These are phyloP conservation scores for Cricetomys ansorgei DNA, from an alignment of 2,113 vertebrate genomes.

Conservation along the genomic window DNA sequence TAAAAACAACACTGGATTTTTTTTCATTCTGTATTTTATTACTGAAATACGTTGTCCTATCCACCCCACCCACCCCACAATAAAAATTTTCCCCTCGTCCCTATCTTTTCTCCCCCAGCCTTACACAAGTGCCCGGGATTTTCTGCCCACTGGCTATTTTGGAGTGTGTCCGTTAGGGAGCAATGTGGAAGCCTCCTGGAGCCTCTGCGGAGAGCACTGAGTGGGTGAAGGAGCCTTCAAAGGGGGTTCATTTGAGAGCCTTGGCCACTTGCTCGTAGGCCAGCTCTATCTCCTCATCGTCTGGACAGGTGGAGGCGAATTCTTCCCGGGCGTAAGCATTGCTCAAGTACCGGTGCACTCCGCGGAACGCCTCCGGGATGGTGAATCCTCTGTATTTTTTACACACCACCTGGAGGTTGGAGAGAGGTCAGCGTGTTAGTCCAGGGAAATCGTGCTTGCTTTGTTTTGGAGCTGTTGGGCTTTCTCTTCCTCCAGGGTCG, in stretches of 20 bases:
- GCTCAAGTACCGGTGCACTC: constrained; percentile 93
- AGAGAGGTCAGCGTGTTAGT: background rate
- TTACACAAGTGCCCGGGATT: constrained; percentile 5
- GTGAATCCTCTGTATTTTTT: constrained; percentile 91
- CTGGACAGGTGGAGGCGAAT: constrained; percentile 93
- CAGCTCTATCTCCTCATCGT: constrained; percentile 91
- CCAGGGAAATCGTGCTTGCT: background rate
- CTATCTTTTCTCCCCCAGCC: background rate
- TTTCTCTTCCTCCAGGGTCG: background rate
- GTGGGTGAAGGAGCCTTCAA: background rate
- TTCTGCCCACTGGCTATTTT: constrained; percentile 15
- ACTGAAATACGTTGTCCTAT: constrained; percentile 72
- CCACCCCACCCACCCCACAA: constrained; percentile 30
- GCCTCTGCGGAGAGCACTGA: constrained; percentile 25
- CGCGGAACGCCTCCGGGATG: constrained; percentile 89
- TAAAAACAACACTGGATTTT: constrained; percentile 57
- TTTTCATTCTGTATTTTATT: constrained; percentile 79
- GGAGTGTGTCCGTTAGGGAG: constrained; percentile 62
- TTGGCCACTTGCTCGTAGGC: constrained; percentile 93
- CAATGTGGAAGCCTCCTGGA: constrained; percentile 12
- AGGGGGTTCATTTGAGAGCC: constrained; percentile 90
- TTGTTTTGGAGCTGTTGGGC: background rate
- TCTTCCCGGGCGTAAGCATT: constrained; percentile 92
- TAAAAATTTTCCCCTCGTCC: constrained; percentile 55
- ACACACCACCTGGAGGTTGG: constrained; percentile 90